These are phyloP conservation scores for Umimayanthus kanabou DNA, from an alignment of 92 coral and sea anemone species.

Conservation along the genomic window DNA sequence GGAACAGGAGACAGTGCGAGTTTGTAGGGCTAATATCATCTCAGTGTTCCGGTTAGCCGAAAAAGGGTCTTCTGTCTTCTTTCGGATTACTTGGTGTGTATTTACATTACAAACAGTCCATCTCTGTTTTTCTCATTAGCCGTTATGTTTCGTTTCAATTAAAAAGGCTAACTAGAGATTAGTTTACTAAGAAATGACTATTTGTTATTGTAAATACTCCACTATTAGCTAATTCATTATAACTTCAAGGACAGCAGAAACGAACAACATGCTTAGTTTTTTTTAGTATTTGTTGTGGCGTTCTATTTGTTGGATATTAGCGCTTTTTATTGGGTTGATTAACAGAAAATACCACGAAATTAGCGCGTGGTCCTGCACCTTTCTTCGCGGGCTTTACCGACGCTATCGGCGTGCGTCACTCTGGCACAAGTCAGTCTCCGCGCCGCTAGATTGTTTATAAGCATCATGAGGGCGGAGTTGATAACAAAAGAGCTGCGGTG, in stretches of 20 bases:
- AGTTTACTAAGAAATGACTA: neutral
- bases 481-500: slow-evolving; percentile 13
- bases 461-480: slow-evolving; percentile 18
- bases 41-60: too few relatives aligned
- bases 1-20: neutral
- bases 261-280: slow-evolving; percentile 6
- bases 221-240: neutral
- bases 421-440: slow-evolving; percentile 15
- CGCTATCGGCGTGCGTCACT: neutral
- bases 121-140: slow-evolving; percentile 20
- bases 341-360: neutral
- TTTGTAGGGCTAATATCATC: neutral
- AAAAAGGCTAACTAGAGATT: neutral
- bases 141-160: slow-evolving; percentile 3
- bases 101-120: neutral
- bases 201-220: slow-evolving; percentile 3
- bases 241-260: neutral
- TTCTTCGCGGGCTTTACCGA: slow-evolving; percentile 13
- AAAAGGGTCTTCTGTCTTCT: neutral
- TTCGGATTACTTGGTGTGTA: neutral
- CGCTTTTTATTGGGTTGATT: slow-evolving; percentile 9
- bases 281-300: neutral
- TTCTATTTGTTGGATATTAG: slow-evolving; percentile 1
- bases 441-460: slow-evolving; percentile 2
- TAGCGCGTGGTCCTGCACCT: neutral